Evolutionary conservation across 2,888 invertebrate genomes (phyloP).

Genomic region (Mythimna vitellina): DNA sequence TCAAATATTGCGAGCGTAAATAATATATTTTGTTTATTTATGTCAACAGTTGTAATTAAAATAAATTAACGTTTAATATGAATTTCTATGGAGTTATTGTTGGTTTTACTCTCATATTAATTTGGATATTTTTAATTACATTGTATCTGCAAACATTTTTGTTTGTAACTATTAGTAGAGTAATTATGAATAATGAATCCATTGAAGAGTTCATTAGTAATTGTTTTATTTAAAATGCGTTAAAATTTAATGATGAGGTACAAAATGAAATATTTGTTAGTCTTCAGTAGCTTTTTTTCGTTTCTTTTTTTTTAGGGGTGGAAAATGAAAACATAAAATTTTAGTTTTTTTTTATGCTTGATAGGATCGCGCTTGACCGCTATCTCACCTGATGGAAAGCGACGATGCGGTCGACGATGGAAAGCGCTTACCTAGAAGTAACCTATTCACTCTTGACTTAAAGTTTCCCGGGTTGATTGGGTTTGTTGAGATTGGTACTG

Average conservation of each 20-base stretch:
- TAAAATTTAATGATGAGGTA: background rate
- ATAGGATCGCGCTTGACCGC: too few relatives aligned
- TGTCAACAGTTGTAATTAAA: conserved; percentile 22
- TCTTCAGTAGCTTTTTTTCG: too few relatives aligned
- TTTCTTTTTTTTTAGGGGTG: too few relatives aligned
- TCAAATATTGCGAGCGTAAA: background rate
- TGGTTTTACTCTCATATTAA: conserved; percentile 5
- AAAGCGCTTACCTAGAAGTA: too few relatives aligned
- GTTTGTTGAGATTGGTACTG: too few relatives aligned
- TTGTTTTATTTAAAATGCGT: background rate
- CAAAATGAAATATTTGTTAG: background rate
- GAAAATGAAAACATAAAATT: too few relatives aligned
- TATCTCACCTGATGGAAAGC: too few relatives aligned
- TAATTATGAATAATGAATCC: conserved; percentile 8
- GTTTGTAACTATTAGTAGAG: background rate
- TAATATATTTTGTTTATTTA: background rate
- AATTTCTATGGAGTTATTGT: conserved; percentile 11
- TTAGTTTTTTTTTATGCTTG: too few relatives aligned
- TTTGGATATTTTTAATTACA: conserved; percentile 5
- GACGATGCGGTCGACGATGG: too few relatives aligned
- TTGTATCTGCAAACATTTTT: background rate
- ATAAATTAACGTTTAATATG: conserved; percentile 7
- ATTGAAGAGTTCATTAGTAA: background rate
- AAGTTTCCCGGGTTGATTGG: too few relatives aligned
- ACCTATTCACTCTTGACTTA: too few relatives aligned